These are phyloP conservation scores for Autographa gamma DNA, from an alignment of 2,888 invertebrate species.

Conservation along the genomic window DNA sequence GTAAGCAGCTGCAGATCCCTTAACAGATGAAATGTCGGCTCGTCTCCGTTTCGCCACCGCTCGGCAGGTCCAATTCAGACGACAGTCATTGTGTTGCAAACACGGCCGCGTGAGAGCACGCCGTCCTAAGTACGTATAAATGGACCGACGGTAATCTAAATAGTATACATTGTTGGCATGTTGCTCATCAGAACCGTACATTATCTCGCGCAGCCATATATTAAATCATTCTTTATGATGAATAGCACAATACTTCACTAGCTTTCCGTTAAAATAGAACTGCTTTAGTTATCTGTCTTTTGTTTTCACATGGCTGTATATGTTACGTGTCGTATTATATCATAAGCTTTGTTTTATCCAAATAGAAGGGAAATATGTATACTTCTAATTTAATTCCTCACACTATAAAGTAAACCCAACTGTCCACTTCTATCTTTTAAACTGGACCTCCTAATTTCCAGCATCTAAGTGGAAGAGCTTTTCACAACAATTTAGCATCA, in stretches of 20 bases:
- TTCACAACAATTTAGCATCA: too few species aligned
- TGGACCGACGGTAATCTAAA: slow-evolving; percentile 58
- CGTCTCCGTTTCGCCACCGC: slow-evolving; percentile 61
- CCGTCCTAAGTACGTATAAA: slow-evolving; percentile 50
- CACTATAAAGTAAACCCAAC: too few species aligned
- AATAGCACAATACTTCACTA: slow-evolving; percentile 17
- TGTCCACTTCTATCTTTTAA: too few species aligned
- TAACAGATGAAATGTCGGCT: slow-evolving; percentile 45
- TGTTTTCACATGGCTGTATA: slow-evolving; percentile 1
- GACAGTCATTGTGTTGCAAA: slow-evolving; percentile 63
- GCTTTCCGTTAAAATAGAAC: background rate
- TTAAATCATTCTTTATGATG: slow-evolving; percentile 44
- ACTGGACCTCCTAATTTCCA: too few species aligned
- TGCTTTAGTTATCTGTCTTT: background rate
- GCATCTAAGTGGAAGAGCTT: too few species aligned
- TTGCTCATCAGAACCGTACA: slow-evolving; percentile 46
- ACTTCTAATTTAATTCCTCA: too few species aligned
- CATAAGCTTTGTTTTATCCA: background rate
- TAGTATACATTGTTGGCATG: slow-evolving; percentile 52
- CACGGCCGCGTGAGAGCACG: slow-evolving; percentile 64
- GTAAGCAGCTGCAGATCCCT: slow-evolving; percentile 29
- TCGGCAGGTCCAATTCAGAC: slow-evolving; percentile 66
- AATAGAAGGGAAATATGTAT: background rate
- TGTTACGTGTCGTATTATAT: background rate
- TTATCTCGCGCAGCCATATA: slow-evolving; percentile 30